Base-by-base conservation (phyloP, 2,888 invertebrate species). In the Cylindroiulus punctatus region DNA sequence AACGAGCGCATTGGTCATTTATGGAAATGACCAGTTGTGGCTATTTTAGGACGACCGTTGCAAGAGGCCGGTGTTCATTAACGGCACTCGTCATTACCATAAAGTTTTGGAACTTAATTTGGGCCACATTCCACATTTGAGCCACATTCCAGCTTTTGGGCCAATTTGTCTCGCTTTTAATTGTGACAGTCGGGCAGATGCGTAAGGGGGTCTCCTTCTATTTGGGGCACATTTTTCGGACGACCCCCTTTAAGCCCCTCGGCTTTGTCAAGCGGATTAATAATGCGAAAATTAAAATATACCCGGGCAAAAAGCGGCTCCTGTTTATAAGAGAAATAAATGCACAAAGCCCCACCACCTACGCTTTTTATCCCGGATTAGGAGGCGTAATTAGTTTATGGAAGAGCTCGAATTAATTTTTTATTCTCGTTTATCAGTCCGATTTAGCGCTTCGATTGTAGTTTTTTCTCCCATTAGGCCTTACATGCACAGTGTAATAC, bases 171-270 rank as follows among this genome's bases (percentile, higher is more conserved):
- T 65, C 26, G 26, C 26, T 65, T 22, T n/a, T 65, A 65, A 65
- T 65, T 65, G 22, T 22, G 65, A 65, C 22, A 26, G 1, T 19
- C n/a, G 65, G 26, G n/a, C 57, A 57, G 17, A 57, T 57, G 57
- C 19, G 57, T 42, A 10, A n/a, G n/a, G n/a, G n/a, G n/a, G n/a
- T n/a, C n/a, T n/a, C n/a, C n/a, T n/a, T n/a, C n/a, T 42, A 42
- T 8, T 42, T 42, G 42, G 42, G 42, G 7, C 57, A 57, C 3
- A 5, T 26, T 65, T 65, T 22, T n/a, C n/a, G 57, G 57, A 57
- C 22, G 57, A n/a, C 57, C 57, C 57, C 57, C 65, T 65, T 65
- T 65, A 26, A 65, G 26, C 65, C 65, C 65, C 65, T 26, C 65
- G 65, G 65, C 65, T 65, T 65, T 26, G 65, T 65, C 26, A 10